Percentiles rank a stretch among this genome's conserved stretches.
These are phyloP conservation scores for Onchidella celtica DNA, from an alignment of 2,888 invertebrate genomes.

Conservation along the genomic window DNA sequence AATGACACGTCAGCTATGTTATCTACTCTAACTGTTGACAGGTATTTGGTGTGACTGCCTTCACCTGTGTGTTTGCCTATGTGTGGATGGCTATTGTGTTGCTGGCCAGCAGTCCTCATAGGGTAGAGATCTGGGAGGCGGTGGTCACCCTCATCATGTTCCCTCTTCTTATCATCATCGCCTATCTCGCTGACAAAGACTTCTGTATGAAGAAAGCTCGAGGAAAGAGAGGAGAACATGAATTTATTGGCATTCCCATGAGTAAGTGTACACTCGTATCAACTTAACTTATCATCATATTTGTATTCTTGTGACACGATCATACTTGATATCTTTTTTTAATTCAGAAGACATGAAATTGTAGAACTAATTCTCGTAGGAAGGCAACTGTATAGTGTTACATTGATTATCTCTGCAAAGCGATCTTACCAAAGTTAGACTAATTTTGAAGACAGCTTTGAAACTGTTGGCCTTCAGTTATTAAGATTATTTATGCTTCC, in stretches of 20 bases:
- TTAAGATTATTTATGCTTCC: too few relatives aligned
- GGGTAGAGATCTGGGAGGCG: slow-evolving; percentile 83
- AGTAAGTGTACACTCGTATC: slow-evolving; percentile 58
- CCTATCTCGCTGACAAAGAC: slow-evolving; percentile 83
- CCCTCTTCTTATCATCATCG: slow-evolving; percentile 82
- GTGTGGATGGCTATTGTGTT: slow-evolving; percentile 83
- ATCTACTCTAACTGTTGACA: not conserved
- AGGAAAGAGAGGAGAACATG: slow-evolving; percentile 70
- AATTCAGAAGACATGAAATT: too few relatives aligned
- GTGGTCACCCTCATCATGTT: slow-evolving; percentile 83
- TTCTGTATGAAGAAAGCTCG: slow-evolving; percentile 67
- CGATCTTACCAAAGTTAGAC: too few relatives aligned
- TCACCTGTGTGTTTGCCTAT: slow-evolving; percentile 83
- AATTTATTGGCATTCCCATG: slow-evolving; percentile 68
- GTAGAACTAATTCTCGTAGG: too few relatives aligned
- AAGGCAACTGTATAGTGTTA: too few relatives aligned
- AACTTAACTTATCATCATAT: too few relatives aligned
- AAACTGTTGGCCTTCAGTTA: too few relatives aligned
- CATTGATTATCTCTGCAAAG: too few relatives aligned
- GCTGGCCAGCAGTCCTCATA: slow-evolving; percentile 78
- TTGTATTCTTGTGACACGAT: too few relatives aligned
- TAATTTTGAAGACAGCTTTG: too few relatives aligned
- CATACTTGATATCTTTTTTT: too few relatives aligned
- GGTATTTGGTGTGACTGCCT: slow-evolving; percentile 69
- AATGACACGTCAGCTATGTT: too few relatives aligned